Percentiles rank a stretch among this genome's conserved stretches.
phyloP scores from a whole-genome alignment of 2,797 vertebrate genomes.

The Takifugu rubripes region DNA sequence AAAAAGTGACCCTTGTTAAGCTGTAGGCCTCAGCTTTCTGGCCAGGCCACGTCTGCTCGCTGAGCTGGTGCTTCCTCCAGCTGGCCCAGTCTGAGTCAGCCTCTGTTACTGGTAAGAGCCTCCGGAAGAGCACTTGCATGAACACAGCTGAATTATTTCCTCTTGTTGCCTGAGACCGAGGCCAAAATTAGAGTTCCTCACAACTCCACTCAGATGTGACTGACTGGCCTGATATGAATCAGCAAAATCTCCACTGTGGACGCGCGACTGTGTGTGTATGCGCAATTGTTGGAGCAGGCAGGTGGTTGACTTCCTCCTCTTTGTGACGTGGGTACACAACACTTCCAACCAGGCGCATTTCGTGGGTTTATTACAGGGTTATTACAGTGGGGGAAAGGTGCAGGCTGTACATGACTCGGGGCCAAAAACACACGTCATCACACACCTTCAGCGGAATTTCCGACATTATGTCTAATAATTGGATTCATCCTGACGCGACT shows the following conservation, averaged over 20 bases:
- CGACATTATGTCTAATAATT: no score
- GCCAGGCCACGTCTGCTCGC: background rate
- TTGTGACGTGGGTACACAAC: constrained; percentile 5
- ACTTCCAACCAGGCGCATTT: constrained; percentile 12
- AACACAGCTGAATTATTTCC: constrained; percentile 35
- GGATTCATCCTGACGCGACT: no score
- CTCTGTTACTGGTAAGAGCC: constrained; percentile 6
- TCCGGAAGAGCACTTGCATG: constrained; percentile 24
- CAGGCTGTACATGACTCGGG: background rate
- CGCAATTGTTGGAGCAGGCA: constrained; percentile 26
- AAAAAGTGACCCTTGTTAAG: no score
- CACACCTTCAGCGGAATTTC: no score
- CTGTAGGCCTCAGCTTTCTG: no score
- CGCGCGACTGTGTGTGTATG: constrained; percentile 9
- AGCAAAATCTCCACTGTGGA: constrained; percentile 29
- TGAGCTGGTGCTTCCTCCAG: constrained; percentile 19
- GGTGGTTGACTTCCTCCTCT: constrained; percentile 30
- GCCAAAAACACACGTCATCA: background rate
- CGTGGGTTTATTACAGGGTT: background rate
- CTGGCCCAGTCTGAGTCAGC: constrained; percentile 4
- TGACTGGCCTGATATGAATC: constrained; percentile 41
- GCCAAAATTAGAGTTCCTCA: constrained; percentile 22
- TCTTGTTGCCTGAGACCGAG: constrained; percentile 7
- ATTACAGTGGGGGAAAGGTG: background rate
- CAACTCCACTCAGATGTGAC: constrained; percentile 30